Percentiles rank a stretch among this genome's conserved stretches.
Conservation (phyloP, 1,140 invertebrate genomes). For the Bombyx mori region DNA sequence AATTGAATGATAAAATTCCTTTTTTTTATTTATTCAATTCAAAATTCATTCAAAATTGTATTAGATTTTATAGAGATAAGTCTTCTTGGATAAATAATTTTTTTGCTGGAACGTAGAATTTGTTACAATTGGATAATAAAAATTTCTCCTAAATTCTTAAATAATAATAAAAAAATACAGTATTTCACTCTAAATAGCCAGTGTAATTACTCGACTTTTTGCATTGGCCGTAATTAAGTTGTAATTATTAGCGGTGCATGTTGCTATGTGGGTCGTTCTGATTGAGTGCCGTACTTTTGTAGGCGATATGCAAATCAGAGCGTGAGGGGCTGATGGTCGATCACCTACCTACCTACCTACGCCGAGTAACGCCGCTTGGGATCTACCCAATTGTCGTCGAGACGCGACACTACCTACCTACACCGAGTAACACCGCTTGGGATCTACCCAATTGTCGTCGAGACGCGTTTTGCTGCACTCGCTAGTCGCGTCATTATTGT, state of each 20-base stretch:
- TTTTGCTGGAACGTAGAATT: too few relatives aligned
- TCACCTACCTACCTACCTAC: constrained; percentile 24
- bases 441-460: constrained; percentile 16
- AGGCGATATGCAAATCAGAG: constrained; percentile 58
- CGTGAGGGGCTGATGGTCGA: constrained; percentile 26
- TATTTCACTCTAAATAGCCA: constrained; percentile 1
- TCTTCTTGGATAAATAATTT: too few relatives aligned
- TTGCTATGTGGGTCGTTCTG: constrained; percentile 37
- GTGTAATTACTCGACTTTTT: constrained; percentile 4
- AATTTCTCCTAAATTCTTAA: too few relatives aligned
- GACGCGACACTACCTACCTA: constrained; percentile 11
- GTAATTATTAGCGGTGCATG: constrained; percentile 26
- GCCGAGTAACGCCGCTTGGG: constrained; percentile 36
- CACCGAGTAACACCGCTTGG: constrained; percentile 36
- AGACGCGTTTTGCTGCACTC: constrained; percentile 28
- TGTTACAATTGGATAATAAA: too few relatives aligned
- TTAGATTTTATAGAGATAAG: too few relatives aligned
- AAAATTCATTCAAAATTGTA: too few relatives aligned
- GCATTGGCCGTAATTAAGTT: constrained; percentile 14
- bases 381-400: constrained; percentile 15
- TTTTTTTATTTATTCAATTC: too few relatives aligned
- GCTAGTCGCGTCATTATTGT: constrained; percentile 27
- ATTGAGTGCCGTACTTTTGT: constrained; percentile 54
- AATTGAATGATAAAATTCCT: too few relatives aligned
- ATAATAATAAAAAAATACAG: background rate